Evolutionary conservation across 2,888 invertebrate genomes (phyloP), one percentile per base, ranked within the genome.

Genomic region (Drosophila borealis): DNA sequence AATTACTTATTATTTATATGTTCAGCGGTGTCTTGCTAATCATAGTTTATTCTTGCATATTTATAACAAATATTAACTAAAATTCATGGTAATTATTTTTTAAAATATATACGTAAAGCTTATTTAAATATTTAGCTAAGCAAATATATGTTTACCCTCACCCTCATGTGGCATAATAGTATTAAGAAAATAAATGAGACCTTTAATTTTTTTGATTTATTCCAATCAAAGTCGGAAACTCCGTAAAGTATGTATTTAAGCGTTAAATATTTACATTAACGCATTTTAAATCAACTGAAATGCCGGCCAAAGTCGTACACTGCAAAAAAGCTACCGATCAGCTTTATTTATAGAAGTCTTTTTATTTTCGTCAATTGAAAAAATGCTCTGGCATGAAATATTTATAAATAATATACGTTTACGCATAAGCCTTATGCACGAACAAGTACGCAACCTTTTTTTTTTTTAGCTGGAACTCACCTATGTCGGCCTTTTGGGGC

Each of bases 261-360:
- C 25, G 5, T 25, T 10, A 34, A 34, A 34, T 34, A 34, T 34
- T 34, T 11, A 11, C 2, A 34, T 34, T 3, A 13, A 36, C 25
- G 14, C 11, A 46, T 46, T 46, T n/a, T 4, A 8, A 13, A 13
- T 9, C 5, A 36, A 3, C 19, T 34, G 19, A 49, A 49, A 36
- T 19, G 17, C 13, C 34, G 4, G 4, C 19, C 25, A 6, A 6
- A 25, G 1, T 25, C 1, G 13, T 33, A 2, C 34, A 19, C 9
- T 8, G 1, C 8, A 9, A 11, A 17, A 11, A 8, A 11, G 4
- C 10, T 2, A 8, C 3, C 60, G 46, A 60, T 60, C 37, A 39
- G 45, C 37, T 46, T 59, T 46, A 62, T 46, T 46, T 36, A n/a
- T n/a, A n/a, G n/a, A n/a, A n/a, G n/a, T n/a, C n/a, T 60, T 62